These are phyloP conservation scores for Drosophila albomicans DNA, from an alignment of 1,140 invertebrate species.

Conservation along the genomic window DNA sequence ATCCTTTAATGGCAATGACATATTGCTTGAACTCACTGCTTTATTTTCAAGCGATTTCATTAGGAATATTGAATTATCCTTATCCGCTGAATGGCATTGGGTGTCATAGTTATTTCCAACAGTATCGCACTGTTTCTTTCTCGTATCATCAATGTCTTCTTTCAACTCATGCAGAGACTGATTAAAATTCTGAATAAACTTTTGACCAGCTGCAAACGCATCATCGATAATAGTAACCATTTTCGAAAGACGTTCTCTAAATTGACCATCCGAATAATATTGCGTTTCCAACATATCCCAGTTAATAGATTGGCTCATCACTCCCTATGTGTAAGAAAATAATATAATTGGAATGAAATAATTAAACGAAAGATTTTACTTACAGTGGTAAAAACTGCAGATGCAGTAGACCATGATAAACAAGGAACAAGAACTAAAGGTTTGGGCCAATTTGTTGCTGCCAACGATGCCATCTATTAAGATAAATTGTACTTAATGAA, in stretches of 20 bases:
- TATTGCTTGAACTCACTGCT: slow-evolving; percentile 38
- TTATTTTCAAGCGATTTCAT: slow-evolving; percentile 46
- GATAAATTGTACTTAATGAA: not conserved
- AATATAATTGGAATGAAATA: not conserved
- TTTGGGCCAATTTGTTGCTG: slow-evolving; percentile 97
- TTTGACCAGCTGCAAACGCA: slow-evolving; percentile 91
- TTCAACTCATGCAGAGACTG: slow-evolving; percentile 85
- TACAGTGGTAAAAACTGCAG: slow-evolving; percentile 97
- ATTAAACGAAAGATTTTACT: slow-evolving; percentile 6
- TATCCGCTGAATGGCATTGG: slow-evolving; percentile 20
- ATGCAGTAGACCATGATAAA: slow-evolving; percentile 98
- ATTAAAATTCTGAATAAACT: slow-evolving; percentile 92
- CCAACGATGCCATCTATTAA: slow-evolving; percentile 97
- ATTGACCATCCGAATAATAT: slow-evolving; percentile 93
- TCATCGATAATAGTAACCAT: slow-evolving; percentile 91
- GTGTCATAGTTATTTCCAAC: slow-evolving; percentile 40
- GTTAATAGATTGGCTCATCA: slow-evolving; percentile 97
- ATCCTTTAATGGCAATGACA: slow-evolving; percentile 49
- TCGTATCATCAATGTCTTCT: slow-evolving; percentile 80
- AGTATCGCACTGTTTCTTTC: slow-evolving; percentile 44
- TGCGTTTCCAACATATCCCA: slow-evolving; percentile 96
- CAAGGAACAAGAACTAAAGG: slow-evolving; percentile 97
- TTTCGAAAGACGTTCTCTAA: slow-evolving; percentile 93
- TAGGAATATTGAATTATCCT: slow-evolving; percentile 62
- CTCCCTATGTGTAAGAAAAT: slow-evolving; percentile 88